These are phyloP conservation scores for Tupaia tana DNA, from an alignment of 2,113 vertebrate genomes.

Conservation along the genomic window DNA sequence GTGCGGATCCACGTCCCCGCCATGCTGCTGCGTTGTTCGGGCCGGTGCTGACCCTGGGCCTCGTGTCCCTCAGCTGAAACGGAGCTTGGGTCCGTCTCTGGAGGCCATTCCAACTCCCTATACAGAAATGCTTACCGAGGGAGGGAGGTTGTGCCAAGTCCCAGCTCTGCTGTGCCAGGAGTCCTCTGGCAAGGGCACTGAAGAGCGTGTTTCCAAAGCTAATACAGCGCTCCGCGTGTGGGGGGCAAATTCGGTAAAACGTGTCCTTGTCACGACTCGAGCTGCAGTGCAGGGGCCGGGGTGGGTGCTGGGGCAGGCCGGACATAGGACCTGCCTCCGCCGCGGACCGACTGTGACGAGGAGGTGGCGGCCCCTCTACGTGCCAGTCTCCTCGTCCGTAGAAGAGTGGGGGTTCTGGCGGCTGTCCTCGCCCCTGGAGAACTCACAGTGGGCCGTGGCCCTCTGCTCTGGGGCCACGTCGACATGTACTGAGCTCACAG, in stretches of 20 bases:
- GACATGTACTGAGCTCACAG: not conserved
- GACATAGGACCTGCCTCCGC: not conserved
- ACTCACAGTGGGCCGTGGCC: not conserved
- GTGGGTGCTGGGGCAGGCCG: not conserved
- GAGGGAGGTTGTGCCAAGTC: constrained; percentile 22
- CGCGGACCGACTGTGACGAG: not conserved
- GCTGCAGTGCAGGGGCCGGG: not conserved
- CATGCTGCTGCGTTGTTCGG: not conserved
- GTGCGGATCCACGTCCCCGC: not conserved
- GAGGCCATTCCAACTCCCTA: constrained; percentile 15
- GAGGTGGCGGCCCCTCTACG: not conserved
- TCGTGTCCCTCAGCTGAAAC: not conserved
- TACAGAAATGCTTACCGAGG: constrained; percentile 32
- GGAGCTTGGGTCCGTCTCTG: not conserved
- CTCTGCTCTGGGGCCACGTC: not conserved
- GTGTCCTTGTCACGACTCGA: not conserved
- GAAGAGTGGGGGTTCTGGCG: not conserved
- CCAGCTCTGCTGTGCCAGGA: constrained; percentile 61
- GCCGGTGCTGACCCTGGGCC: not conserved
- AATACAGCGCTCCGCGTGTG: not conserved
- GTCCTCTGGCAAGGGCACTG: constrained; percentile 41
- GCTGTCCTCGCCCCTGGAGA: not conserved
- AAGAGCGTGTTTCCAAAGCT: constrained; percentile 38
- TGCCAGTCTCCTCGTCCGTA: not conserved
- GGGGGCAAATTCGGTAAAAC: not conserved